A percentile compares a stretch with the other conserved stretches of the same genome.
These are phyloP conservation scores for Brachycybe producta DNA, from an alignment of 2,888 invertebrate genomes.

Conservation along the genomic window DNA sequence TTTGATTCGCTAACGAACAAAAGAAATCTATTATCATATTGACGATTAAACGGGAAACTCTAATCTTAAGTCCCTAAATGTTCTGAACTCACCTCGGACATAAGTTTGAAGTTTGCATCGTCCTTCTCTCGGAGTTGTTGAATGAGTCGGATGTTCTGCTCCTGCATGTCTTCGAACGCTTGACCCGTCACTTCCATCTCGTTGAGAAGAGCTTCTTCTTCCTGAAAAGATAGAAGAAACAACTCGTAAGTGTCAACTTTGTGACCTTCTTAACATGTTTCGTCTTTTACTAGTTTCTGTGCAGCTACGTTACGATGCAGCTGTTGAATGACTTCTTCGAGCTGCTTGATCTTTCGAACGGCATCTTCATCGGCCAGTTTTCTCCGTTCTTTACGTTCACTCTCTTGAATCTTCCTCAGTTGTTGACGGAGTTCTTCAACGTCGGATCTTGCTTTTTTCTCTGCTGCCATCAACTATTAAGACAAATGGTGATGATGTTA, in stretches of 20 bases:
- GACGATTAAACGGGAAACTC: neutral
- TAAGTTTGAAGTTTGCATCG: slow-evolving; percentile 95
- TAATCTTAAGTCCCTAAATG: too few species aligned
- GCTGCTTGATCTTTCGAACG: slow-evolving; percentile 77
- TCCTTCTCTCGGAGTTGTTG: slow-evolving; percentile 93
- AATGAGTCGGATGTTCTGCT: slow-evolving; percentile 87
- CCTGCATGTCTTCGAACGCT: slow-evolving; percentile 98
- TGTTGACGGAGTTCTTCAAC: slow-evolving; percentile 60
- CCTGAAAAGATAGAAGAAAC: slow-evolving; percentile 38
- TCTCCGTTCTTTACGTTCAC: slow-evolving; percentile 76
- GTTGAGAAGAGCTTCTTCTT: slow-evolving; percentile 89
- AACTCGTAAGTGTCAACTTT: neutral
- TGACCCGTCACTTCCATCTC: slow-evolving; percentile 99
- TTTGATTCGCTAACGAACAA: slow-evolving; percentile 51
- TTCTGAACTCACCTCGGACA: slow-evolving; percentile 63
- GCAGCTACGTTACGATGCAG: slow-evolving; percentile 60
- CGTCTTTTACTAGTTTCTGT: slow-evolving; percentile 52
- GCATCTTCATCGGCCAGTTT: slow-evolving; percentile 92
- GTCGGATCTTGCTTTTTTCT: slow-evolving; percentile 78
- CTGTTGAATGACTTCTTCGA: slow-evolving; percentile 86
- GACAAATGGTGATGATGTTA: neutral
- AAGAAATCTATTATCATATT: neutral
- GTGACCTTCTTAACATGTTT: neutral
- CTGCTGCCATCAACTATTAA: slow-evolving; percentile 61
- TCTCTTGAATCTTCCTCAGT: slow-evolving; percentile 49